Percentiles rank a stretch among this genome's conserved stretches.
These are phyloP conservation scores for Hirundichthys speculiger DNA, from an alignment of 2,113 vertebrate species.

Conservation along the genomic window DNA sequence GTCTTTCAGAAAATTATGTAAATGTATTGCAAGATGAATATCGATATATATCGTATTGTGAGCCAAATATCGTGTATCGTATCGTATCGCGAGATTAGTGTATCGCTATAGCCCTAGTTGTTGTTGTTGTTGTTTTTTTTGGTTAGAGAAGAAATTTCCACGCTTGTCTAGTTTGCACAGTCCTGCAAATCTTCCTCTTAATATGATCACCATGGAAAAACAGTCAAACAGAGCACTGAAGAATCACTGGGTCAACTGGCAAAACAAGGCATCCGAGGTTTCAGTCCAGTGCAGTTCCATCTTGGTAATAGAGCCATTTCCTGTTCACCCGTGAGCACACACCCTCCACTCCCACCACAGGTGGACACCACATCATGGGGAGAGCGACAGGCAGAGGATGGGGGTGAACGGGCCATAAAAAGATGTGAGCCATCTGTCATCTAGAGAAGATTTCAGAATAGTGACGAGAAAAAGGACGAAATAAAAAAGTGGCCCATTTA, in stretches of 20 bases:
- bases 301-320: conserved; percentile 33
- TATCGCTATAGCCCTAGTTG: no score
- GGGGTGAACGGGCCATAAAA: not conserved
- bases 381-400: conserved; percentile 1
- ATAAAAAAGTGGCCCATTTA: not conserved
- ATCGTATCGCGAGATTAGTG: no score
- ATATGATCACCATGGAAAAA: not conserved
- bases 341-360: not conserved
- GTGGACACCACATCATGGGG: conserved; percentile 8
- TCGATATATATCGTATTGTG: no score
- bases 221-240: no score
- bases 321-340: conserved; percentile 33
- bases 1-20: no score
- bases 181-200: not conserved
- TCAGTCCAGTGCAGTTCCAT: conserved; percentile 27
- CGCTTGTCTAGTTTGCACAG: not conserved
- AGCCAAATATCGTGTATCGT: no score
- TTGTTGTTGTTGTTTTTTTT: no score
- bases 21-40: no score
- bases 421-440: not conserved
- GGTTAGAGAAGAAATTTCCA: not conserved
- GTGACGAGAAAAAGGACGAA: not conserved
- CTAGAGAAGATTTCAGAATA: not conserved
- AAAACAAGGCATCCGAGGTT: conserved; percentile 46
- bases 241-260: no score